Conservation (phyloP, 2,113 vertebrate genomes). For the Hemibagrus wyckioides region DNA sequence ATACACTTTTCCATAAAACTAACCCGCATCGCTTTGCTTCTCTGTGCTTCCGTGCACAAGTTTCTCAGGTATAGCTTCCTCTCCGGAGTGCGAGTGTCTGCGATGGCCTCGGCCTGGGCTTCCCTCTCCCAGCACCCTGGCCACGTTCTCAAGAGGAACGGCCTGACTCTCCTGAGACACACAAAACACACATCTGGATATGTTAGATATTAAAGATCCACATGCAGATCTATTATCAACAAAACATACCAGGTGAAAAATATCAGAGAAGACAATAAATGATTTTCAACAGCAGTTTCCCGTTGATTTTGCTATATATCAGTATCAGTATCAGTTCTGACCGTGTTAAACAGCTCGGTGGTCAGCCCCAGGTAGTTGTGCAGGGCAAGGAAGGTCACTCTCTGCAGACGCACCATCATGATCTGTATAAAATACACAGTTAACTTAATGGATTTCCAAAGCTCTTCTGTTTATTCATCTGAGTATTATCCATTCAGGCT, state of each 20-base stretch:
- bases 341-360: conserved; percentile 89
- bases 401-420: conserved; percentile 95
- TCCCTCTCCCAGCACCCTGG: conserved; percentile 71
- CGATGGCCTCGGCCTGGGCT: conserved; percentile 64
- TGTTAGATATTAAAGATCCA: too few relatives aligned
- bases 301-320: too few relatives aligned
- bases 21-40: conserved; percentile 70
- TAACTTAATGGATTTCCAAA: neutral
- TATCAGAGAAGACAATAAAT: neutral
- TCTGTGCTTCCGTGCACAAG: conserved; percentile 54
- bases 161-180: conserved; percentile 83
- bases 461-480: neutral
- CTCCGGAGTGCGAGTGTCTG: conserved; percentile 61
- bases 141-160: conserved; percentile 79
- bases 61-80: conserved; percentile 71
- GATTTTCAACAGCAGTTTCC: neutral
- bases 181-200: neutral
- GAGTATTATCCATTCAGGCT: neutral
- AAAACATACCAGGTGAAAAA: neutral
- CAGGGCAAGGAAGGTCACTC: conserved; percentile 90
- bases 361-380: conserved; percentile 95
- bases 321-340: too few relatives aligned
- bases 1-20: neutral
- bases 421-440: conserved; percentile 72
- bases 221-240: neutral